phyloP scores from a whole-genome alignment of 2,888 invertebrate genomes.

The Melanargia galathea region DNA sequence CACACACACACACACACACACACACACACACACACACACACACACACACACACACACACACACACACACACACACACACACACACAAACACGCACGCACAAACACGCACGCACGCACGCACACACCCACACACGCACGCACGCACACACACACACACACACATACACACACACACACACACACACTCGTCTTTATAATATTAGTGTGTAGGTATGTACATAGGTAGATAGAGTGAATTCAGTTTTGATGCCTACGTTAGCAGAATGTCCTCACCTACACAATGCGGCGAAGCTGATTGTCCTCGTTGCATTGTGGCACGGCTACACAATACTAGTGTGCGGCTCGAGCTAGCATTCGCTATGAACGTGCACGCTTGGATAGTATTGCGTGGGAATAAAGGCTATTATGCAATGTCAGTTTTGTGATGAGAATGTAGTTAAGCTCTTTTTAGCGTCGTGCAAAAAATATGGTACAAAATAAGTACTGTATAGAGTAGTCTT shows the following conservation, averaged over 20 bases:
- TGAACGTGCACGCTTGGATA: background rate
- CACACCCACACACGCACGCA: too few species aligned
- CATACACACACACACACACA: too few species aligned
- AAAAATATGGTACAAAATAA: background rate
- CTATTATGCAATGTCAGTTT: background rate
- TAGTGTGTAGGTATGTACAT: too few species aligned
- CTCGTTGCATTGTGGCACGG: slow-evolving; percentile 29
- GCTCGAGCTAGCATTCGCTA: slow-evolving; percentile 12
- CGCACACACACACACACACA: too few species aligned
- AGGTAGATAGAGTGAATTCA: slow-evolving; percentile 1
- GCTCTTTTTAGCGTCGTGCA: background rate
- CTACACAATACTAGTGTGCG: slow-evolving; percentile 24
- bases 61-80: too few species aligned
- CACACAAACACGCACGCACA: too few species aligned
- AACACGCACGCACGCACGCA: too few species aligned
- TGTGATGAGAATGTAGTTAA: background rate
- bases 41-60: too few species aligned
- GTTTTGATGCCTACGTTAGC: slow-evolving; percentile 11
- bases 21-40: too few species aligned
- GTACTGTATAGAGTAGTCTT: too few species aligned
- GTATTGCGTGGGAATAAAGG: slow-evolving; percentile 7
- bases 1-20: too few species aligned
- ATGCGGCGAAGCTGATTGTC: slow-evolving; percentile 28
- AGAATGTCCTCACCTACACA: slow-evolving; percentile 31
- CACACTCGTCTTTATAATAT: too few species aligned